Percentiles rank a stretch among this genome's conserved stretches.
phyloP scores from a whole-genome alignment of 1,140 invertebrate genomes.

The Lycorma delicatula region DNA sequence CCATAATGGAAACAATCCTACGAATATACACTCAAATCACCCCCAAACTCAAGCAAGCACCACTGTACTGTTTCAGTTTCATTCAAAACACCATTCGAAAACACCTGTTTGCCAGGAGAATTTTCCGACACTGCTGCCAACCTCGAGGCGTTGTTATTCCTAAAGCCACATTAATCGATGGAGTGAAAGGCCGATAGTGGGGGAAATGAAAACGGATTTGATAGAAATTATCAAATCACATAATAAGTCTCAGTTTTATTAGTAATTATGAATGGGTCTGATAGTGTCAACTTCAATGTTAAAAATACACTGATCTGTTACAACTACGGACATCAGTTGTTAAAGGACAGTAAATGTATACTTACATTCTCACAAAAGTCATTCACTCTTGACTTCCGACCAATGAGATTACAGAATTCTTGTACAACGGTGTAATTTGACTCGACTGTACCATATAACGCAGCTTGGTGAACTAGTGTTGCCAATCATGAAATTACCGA shows the following conservation, averaged over 20 bases:
- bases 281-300: too few species aligned
- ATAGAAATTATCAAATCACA: too few species aligned
- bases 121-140: conserved; percentile 52
- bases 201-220: too few species aligned
- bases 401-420: neutral
- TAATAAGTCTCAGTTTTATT: too few species aligned
- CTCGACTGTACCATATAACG: neutral
- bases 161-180: neutral
- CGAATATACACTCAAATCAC: neutral
- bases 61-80: neutral
- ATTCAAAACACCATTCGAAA: conserved; percentile 38
- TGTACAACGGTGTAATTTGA: neutral
- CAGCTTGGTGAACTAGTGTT: conserved; percentile 12
- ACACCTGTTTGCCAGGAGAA: conserved; percentile 54
- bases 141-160: conserved; percentile 18
- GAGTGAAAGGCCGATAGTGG: neutral
- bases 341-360: too few species aligned
- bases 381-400: neutral
- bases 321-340: too few species aligned
- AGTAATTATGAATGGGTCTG: too few species aligned
- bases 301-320: too few species aligned
- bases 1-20: too few species aligned
- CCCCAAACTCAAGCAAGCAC: neutral
- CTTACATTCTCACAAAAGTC: neutral
- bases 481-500: conserved; percentile 18